These are phyloP conservation scores for Hippolais icterina DNA, from an alignment of 2,113 vertebrate genomes.

Conservation along the genomic window DNA sequence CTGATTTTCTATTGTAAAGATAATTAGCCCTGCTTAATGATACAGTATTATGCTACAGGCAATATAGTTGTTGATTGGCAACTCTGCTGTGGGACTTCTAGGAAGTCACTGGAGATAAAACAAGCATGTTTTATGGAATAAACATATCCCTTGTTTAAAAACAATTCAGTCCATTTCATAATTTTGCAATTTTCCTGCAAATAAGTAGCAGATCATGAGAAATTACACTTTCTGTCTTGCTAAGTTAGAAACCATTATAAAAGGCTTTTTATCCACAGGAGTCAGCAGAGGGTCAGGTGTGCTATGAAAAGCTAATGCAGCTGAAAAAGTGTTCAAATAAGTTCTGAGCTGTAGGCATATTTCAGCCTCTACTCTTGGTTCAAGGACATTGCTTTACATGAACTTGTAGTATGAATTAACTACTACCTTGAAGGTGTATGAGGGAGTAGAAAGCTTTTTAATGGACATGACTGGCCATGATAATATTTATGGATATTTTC, in stretches of 20 bases:
- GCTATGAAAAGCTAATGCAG: neutral
- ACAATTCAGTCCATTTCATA: neutral
- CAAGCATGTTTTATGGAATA: neutral
- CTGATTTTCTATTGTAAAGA: constrained; percentile 11
- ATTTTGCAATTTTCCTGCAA: neutral
- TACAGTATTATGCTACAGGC: neutral
- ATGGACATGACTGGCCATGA: neutral
- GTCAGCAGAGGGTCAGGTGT: neutral
- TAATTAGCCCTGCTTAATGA: neutral
- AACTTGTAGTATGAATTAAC: neutral
- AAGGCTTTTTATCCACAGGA: neutral
- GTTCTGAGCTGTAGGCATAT: neutral
- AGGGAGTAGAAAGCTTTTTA: neutral
- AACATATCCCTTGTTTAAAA: neutral
- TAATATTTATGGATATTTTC: neutral
- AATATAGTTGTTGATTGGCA: neutral
- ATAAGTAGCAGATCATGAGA: neutral
- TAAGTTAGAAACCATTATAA: neutral
- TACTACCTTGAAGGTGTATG: neutral
- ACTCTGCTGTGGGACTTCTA: neutral
- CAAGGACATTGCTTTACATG: neutral
- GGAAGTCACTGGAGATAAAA: neutral
- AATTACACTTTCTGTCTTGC: neutral
- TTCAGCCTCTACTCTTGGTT: neutral
- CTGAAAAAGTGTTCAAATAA: neutral